Conservation (phyloP, 2,113 vertebrate species). For the Junco hyemalis region DNA sequence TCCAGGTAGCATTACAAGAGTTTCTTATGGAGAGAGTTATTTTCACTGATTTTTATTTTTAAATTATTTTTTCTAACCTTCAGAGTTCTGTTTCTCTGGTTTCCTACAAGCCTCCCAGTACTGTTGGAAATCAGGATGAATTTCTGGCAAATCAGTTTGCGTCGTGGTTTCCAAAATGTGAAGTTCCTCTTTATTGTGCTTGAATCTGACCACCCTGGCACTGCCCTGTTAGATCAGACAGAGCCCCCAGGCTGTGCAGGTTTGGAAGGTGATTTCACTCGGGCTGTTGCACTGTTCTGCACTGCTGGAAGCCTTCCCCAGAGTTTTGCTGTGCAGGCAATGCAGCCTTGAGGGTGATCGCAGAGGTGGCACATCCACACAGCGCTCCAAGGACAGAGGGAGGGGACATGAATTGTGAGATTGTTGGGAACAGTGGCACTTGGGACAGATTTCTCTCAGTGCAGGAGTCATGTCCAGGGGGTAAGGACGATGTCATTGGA, state of each 20-base stretch:
- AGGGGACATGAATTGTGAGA: background rate
- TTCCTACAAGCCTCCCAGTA: background rate
- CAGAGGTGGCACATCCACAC: background rate
- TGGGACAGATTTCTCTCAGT: background rate
- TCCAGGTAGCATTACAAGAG: background rate
- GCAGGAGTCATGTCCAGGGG: background rate
- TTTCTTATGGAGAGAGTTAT: background rate
- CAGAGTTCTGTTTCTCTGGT: background rate
- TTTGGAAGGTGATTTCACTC: background rate
- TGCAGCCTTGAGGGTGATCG: background rate
- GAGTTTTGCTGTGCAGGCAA: background rate
- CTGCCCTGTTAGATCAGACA: no score
- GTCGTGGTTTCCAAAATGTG: fast-evolving
- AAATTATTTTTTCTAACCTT: no score
- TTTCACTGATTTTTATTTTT: background rate
- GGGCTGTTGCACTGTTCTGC: background rate
- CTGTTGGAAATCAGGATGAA: background rate
- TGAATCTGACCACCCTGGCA: background rate
- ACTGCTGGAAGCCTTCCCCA: background rate
- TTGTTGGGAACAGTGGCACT: background rate
- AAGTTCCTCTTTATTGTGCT: background rate
- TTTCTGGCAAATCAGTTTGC: background rate
- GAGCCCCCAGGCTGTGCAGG: background rate
- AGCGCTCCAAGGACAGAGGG: background rate
- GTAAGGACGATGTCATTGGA: background rate